These are phyloP conservation scores for Plotosus lineatus DNA, from an alignment of 2,113 vertebrate species.

Conservation along the genomic window DNA sequence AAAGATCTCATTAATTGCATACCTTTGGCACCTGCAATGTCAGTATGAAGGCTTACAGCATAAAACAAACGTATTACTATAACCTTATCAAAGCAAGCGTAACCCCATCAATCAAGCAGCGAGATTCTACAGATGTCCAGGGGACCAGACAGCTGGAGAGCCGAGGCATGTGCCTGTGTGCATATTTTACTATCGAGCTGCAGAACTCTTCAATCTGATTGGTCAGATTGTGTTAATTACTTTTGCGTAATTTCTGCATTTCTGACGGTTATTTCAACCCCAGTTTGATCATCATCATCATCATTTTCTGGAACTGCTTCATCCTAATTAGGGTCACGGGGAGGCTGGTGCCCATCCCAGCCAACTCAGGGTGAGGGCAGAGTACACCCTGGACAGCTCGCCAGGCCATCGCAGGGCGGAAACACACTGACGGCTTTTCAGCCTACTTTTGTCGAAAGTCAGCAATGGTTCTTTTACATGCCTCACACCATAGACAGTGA, in stretches of 20 bases:
- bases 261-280: background rate
- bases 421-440: no score
- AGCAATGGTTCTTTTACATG: no score
- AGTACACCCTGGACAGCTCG: no score
- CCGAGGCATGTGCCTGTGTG: background rate
- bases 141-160: conserved; percentile 2
- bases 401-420: no score
- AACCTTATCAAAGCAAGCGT: conserved; percentile 4
- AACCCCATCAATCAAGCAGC: conserved; percentile 19
- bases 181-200: background rate
- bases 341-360: no score
- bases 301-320: no score
- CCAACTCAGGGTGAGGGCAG: no score
- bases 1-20: conserved; percentile 21
- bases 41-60: conserved; percentile 14
- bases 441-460: no score
- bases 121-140: conserved; percentile 21
- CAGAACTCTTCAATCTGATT: background rate
- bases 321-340: no score
- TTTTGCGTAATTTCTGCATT: background rate
- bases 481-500: no score
- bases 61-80: conserved; percentile 4
- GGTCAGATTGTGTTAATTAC: background rate
- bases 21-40: background rate
- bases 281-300: background rate